phyloP scores from a whole-genome alignment of 2,888 invertebrate genomes.

The Caenorhabditis virilis region DNA sequence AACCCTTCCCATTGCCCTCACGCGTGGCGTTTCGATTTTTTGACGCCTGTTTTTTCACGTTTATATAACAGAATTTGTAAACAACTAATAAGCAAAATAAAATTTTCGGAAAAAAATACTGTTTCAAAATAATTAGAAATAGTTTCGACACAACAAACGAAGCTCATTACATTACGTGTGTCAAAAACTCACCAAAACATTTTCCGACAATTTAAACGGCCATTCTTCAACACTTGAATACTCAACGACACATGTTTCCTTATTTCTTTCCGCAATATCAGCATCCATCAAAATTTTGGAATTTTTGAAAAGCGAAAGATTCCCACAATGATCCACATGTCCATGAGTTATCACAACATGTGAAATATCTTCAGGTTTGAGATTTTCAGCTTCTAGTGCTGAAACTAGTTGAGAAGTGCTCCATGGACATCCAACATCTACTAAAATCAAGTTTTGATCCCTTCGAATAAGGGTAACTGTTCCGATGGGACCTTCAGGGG shows the following conservation, averaged over 20 bases:
- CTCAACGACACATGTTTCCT: constrained; percentile 3
- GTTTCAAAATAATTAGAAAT: too few relatives aligned
- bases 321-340: constrained; percentile 50
- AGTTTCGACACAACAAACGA: too few relatives aligned
- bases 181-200: constrained; percentile 18
- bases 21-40: too few relatives aligned
- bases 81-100: too few relatives aligned
- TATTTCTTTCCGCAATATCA: constrained; percentile 18
- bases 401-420: constrained; percentile 30
- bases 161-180: too few relatives aligned
- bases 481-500: constrained; percentile 17
- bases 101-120: too few relatives aligned
- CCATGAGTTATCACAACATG: constrained; percentile 45
- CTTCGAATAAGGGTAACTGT: constrained; percentile 22
- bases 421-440: constrained; percentile 48
- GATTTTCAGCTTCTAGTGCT: constrained; percentile 3
- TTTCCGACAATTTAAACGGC: constrained; percentile 20
- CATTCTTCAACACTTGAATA: constrained; percentile 15
- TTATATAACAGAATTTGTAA: too few relatives aligned
- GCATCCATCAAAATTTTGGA: constrained; percentile 37
- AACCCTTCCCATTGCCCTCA: too few relatives aligned
- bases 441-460: constrained; percentile 6
- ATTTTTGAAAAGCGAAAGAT: constrained; percentile 32
- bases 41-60: too few relatives aligned
- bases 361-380: constrained; percentile 7